phyloP scores from a whole-genome alignment of 2,113 vertebrate species.

The Xiphophorus maculatus region DNA sequence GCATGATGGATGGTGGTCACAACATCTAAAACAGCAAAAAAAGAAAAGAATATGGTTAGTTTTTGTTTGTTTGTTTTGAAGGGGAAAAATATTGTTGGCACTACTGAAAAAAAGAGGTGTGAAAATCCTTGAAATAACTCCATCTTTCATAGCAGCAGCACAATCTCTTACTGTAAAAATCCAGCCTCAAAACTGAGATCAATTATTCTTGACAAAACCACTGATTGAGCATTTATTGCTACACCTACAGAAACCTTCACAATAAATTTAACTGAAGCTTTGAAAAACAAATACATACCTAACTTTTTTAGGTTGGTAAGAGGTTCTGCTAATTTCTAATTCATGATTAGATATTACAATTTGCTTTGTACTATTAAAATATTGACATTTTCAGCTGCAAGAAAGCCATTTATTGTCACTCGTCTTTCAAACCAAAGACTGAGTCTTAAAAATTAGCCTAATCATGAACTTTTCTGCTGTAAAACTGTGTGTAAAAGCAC shows the following conservation, averaged over 20 bases:
- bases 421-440: too few relatives aligned
- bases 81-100: neutral
- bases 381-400: too few relatives aligned
- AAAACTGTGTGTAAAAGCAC: too few relatives aligned
- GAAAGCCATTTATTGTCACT: too few relatives aligned
- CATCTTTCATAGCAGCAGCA: neutral
- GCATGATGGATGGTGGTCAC: slow-evolving; percentile 62
- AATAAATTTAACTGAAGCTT: neutral
- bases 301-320: too few relatives aligned
- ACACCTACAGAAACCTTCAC: neutral
- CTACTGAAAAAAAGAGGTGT: neutral
- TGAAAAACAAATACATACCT: too few relatives aligned
- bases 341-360: too few relatives aligned
- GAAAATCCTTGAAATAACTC: neutral
- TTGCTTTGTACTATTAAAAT: too few relatives aligned
- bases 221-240: neutral
- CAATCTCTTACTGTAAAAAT: neutral
- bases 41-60: slow-evolving; percentile 57
- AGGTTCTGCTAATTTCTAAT: too few relatives aligned
- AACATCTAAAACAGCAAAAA: slow-evolving; percentile 71
- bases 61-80: neutral
- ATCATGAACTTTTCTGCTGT: too few relatives aligned
- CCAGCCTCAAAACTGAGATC: neutral
- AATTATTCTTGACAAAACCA: neutral
- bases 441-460: too few relatives aligned